Evolutionary conservation across 2,797 vertebrate species (phyloP), one percentile per base, ranked within the genome.

Genomic region (Sciurus carolinensis): DNA sequence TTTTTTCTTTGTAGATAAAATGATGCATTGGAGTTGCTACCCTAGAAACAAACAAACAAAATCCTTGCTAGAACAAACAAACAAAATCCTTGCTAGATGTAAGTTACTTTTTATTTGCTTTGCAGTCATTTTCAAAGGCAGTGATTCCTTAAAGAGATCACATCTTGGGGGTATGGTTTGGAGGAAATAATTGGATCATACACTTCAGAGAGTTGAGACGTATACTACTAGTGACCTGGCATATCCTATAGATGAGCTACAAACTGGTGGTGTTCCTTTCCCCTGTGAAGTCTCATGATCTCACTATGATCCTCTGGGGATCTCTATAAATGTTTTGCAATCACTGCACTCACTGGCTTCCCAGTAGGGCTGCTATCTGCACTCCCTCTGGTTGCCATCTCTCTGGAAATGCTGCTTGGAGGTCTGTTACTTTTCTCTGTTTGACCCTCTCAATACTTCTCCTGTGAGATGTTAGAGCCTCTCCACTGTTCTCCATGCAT

Each of bases 171-270:
- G 24, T 24, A 62, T 93, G 64, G 86, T 95, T 98, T 96, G 84
- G 71, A 82, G 76, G 94, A 98, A 89, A 97, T 97, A 98, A 97
- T 94, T 97, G 87, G 77, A 96, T 98, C 94, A 83, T 82, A 92
- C 36, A 93, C 71, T 90, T 94, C 54, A 59, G 88, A 97, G 93
- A 92, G 91, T 42, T 92, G 96, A 97, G 95, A 97, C 94, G 73
- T 10, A 96, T 85, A 0, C 1, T 71, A 98, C 30, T 20, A 77
- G 94, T 10, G 30, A 83, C 82, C 97, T 97, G 95, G 95, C 85
- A 91, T 84, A 96, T 95, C 52, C 84, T 69, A 42, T 82, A 92
- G 97, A 92, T 75, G n/a, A 67, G 95, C 96, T 90, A 76, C 0
- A 96, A 88, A 94, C 88, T 95, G 81, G 91, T 83, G 79, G 91